Conservation (phyloP, 2,797 vertebrate genomes). For the Heterohyrax brucei region DNA sequence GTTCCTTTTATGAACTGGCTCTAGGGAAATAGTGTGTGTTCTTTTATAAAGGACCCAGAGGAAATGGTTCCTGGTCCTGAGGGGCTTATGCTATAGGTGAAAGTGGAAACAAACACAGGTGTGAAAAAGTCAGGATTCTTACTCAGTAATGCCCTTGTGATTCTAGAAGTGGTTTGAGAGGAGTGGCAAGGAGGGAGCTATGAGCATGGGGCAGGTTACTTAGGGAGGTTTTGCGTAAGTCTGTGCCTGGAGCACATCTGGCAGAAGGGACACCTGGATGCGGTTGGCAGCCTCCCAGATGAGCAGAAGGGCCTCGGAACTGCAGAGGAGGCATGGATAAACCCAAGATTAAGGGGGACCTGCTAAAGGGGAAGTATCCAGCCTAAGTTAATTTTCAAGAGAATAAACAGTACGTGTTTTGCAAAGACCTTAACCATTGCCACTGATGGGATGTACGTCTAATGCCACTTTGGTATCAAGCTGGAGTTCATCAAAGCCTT, state of each 20-base stretch:
- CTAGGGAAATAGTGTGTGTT: background rate
- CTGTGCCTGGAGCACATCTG: background rate
- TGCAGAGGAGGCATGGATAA: background rate
- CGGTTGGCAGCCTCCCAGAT: background rate
- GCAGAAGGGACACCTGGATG: background rate
- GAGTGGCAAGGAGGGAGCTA: background rate
- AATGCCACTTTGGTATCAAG: background rate
- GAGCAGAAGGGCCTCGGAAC: background rate
- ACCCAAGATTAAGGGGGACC: background rate
- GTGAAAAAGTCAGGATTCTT: background rate
- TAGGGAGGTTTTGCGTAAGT: background rate
- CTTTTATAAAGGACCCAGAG: background rate
- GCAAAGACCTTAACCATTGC: background rate
- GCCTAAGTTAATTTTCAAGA: conserved; percentile 52
- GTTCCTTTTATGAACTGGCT: background rate
- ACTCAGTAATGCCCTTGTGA: background rate
- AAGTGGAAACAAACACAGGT: background rate
- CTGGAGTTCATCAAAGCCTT: background rate
- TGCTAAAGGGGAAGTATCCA: background rate
- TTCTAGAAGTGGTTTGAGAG: background rate
- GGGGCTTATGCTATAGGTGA: background rate
- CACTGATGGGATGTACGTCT: accelerated
- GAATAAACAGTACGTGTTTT: background rate
- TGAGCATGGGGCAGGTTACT: background rate
- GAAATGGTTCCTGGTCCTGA: conserved; percentile 64